Conservation (phyloP, 2,888 invertebrate genomes). For the Mechanitis mazaeus region DNA sequence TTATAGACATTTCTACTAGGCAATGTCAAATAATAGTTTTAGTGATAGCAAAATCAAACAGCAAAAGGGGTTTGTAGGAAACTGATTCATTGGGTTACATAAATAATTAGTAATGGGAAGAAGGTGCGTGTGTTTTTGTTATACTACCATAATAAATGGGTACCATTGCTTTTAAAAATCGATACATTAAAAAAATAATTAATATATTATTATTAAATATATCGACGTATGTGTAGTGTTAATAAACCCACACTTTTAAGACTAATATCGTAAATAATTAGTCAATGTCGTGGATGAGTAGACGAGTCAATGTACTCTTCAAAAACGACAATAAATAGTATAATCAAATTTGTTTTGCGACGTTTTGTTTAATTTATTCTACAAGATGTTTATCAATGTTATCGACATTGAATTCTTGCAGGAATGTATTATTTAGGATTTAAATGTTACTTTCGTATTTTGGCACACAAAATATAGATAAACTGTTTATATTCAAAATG, state of each 20-base stretch:
- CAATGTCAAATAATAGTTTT: neutral
- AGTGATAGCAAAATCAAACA: conserved; percentile 13
- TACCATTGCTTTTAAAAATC: neutral
- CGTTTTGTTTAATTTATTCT: conserved; percentile 15
- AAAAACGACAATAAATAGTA: conserved; percentile 14
- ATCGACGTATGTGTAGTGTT: neutral
- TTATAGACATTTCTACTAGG: neutral
- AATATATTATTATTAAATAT: no score
- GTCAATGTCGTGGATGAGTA: conserved; percentile 11
- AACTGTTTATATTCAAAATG: no score
- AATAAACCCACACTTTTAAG: neutral
- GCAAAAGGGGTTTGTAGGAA: conserved; percentile 22
- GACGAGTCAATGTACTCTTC: conserved; percentile 25
- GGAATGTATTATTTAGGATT: conserved; percentile 4
- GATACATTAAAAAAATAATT: neutral
- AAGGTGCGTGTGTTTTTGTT: conserved; percentile 13
- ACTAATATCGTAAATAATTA: no score
- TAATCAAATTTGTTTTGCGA: conserved; percentile 15
- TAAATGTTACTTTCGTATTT: neutral
- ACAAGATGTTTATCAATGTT: conserved; percentile 8
- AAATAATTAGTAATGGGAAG: conserved; percentile 20
- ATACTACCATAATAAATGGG: conserved; percentile 12
- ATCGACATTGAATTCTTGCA: neutral
- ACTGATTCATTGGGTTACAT: conserved; percentile 24
- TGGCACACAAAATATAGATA: neutral